Base-by-base conservation (phyloP, 2,797 vertebrate species). In the Leucoraja ocellata region DNA sequence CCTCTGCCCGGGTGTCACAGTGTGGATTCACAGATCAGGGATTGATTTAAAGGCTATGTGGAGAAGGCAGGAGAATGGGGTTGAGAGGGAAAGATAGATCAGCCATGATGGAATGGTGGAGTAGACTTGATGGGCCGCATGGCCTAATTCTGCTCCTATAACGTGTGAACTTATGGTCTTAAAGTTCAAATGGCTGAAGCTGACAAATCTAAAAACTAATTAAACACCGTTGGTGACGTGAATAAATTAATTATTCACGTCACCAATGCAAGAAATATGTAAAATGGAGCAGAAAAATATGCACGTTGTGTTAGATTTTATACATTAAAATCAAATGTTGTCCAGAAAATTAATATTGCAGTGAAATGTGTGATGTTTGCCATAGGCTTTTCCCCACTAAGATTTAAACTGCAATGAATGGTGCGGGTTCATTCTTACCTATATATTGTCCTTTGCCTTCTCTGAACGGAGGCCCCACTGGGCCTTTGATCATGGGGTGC, bases 401-500 rank as follows among this genome's bases (percentile, higher is more conserved):
- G 61, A 32, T 88, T 84, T 23, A 88, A 88, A 36, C n/a, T 7
- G 46, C 46, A 46, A 68, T 36, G 54, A 54, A 63, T 83, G 63
- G 11, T 74, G 11, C 54, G 8, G 32, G 16, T 65, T 80, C 11
- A n/a, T 23, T 68, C 98, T 99, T 96, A 99, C 99, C 99, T 94
- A 99, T 95, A 94, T 99, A 99, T 95, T 99, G 98, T 93, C 99
- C 99, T 95, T 99, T 99, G 95, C 99, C 99, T 96, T 99, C 99
- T 79, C 99, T 97, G 96, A 99, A 99, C 0, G 99, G 99, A 23
- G 99, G 99, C 93, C 99, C 99, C 84, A 98, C 96, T 0, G 99
- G 99, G 61, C 99, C 99, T 95, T 99, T 99, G 96, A 99, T 97
- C 98, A 99, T 99, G 94, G 99, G 99, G 95, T 99, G 98, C 96